Percentiles rank a stretch among this genome's conserved stretches.
These are phyloP conservation scores for Danio tinwini DNA, from an alignment of 2,797 vertebrate genomes.

Conservation along the genomic window DNA sequence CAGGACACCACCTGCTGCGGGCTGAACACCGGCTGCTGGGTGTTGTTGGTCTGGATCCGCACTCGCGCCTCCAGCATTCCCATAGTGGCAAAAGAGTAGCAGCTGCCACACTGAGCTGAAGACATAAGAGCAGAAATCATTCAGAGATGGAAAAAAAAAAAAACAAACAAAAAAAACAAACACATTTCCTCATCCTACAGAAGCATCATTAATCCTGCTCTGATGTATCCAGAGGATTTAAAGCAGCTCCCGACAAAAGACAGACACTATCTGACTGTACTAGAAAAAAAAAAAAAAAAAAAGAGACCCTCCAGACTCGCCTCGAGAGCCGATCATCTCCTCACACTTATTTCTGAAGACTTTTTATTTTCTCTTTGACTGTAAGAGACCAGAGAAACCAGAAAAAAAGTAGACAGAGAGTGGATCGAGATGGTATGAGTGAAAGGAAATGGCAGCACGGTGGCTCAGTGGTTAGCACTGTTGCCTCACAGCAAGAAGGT, in stretches of 20 bases:
- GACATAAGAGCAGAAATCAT: not conserved
- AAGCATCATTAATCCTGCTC: not conserved
- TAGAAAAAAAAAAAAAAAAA: not conserved
- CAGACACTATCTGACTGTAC: not conserved
- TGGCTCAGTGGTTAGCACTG: too few relatives aligned
- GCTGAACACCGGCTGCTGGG: constrained; percentile 84
- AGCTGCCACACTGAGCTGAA: constrained; percentile 89
- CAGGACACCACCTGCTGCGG: constrained; percentile 96
- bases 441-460: too few relatives aligned
- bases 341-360: not conserved
- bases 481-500: too few relatives aligned
- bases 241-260: constrained; percentile 15
- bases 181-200: not conserved
- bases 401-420: not conserved
- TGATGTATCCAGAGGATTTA: not conserved
- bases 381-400: not conserved
- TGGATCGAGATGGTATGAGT: too few relatives aligned
- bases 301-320: constrained; percentile 8
- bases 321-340: constrained; percentile 5
- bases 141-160: not conserved
- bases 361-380: not conserved
- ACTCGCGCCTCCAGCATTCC: constrained; percentile 94
- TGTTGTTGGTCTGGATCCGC: constrained; percentile 90
- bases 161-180: too few relatives aligned
- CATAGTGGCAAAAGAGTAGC: constrained; percentile 92